Percentiles rank a stretch among this genome's conserved stretches.
These are phyloP conservation scores for Petrophora chlorosata DNA, from an alignment of 2,888 invertebrate genomes.

Conservation along the genomic window DNA sequence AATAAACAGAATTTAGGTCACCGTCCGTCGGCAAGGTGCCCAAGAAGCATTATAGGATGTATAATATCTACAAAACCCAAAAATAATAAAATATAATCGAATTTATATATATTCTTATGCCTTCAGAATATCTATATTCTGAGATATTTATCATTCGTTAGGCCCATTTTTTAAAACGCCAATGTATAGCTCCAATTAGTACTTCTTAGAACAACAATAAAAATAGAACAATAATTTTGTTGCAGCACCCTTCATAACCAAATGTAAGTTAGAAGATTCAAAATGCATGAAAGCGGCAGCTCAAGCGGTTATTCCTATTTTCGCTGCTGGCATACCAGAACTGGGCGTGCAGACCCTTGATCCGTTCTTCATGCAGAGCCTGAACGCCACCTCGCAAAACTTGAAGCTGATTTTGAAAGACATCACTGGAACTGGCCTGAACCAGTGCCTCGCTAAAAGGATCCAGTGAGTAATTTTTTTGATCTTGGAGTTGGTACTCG, in stretches of 20 bases:
- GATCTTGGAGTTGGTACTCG: no score
- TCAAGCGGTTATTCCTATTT: constrained; percentile 33
- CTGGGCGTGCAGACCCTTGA: constrained; percentile 46
- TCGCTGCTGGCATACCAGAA: constrained; percentile 43
- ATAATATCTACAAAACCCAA: no score
- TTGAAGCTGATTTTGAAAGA: constrained; percentile 50
- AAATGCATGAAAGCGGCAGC: constrained; percentile 45
- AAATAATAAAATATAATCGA: no score
- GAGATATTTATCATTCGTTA: no score
- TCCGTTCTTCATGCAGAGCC: constrained; percentile 45
- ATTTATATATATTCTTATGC: no score
- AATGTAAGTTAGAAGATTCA: constrained; percentile 42
- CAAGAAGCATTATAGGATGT: no score
- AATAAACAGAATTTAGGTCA: no score
- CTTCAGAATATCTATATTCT: no score
- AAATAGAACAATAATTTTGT: neutral
- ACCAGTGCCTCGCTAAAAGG: constrained; percentile 48
- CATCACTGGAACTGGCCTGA: constrained; percentile 48
- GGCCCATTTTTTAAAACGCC: no score
- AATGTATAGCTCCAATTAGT: no score
- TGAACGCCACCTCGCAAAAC: constrained; percentile 47
- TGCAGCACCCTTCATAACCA: constrained; percentile 46
- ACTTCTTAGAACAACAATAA: neutral
- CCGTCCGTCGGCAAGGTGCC: no score
- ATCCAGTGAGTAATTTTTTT: constrained; percentile 52